A percentile compares a stretch with the other conserved stretches of the same genome.
Conservation (phyloP, 2,113 vertebrate species). For the Calcarius ornatus region DNA sequence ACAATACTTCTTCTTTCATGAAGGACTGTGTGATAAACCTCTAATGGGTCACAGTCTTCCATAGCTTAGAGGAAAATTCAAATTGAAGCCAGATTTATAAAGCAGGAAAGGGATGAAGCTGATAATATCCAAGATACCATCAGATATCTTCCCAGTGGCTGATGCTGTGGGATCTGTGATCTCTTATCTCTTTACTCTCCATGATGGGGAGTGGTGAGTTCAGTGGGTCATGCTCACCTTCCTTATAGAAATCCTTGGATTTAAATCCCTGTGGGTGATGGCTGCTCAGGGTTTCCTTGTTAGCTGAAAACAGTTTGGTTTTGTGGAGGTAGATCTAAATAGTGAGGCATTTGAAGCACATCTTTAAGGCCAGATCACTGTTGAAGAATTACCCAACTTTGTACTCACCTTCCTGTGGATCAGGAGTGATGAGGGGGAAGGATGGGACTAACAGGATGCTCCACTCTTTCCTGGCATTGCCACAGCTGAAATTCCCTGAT, state of each 20-base stretch:
- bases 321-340: not conserved
- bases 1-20: not conserved
- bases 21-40: not conserved
- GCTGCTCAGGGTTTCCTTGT: not conserved
- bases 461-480: not conserved
- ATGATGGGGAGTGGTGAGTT: not conserved
- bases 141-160: not conserved
- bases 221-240: not conserved
- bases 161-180: not conserved
- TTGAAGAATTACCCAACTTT: not conserved
- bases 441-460: not conserved
- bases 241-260: accelerated
- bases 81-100: not conserved
- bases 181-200: not conserved
- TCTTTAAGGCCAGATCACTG: not conserved
- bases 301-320: not conserved
- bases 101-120: not conserved
- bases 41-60: not conserved
- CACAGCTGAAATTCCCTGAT: not conserved
- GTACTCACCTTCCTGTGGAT: not conserved
- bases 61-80: not conserved
- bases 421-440: not conserved
- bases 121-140: not conserved
- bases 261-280: not conserved
- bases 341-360: not conserved